Percentiles rank a stretch among this genome's conserved stretches.
These are phyloP conservation scores for Gerosis bhagava DNA, from an alignment of 2,888 invertebrate species.

Conservation along the genomic window DNA sequence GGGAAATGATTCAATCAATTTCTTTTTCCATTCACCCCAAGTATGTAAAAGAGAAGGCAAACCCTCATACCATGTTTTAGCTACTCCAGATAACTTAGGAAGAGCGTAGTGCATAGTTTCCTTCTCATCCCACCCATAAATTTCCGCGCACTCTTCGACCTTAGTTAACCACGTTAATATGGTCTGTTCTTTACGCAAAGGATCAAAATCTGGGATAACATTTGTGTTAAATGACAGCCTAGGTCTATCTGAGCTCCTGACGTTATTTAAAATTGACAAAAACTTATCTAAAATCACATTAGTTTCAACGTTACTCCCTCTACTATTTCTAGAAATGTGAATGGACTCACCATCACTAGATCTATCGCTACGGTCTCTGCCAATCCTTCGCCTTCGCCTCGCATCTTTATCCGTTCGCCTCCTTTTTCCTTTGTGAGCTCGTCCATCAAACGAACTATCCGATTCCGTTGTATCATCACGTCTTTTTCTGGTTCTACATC, in stretches of 20 bases:
- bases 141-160: too few relatives aligned
- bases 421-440: too few relatives aligned
- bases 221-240: background rate
- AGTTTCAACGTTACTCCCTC: background rate
- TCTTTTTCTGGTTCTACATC: background rate
- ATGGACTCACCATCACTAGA: background rate
- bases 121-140: too few relatives aligned
- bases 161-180: too few relatives aligned
- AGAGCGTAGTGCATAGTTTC: too few relatives aligned
- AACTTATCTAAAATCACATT: conserved; percentile 1
- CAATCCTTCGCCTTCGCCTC: background rate
- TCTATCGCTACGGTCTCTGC: background rate
- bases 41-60: too few relatives aligned
- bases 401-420: background rate
- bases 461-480: background rate
- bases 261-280: conserved; percentile 7
- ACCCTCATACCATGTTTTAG: too few relatives aligned
- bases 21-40: too few relatives aligned
- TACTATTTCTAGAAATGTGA: background rate
- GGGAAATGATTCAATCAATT: too few relatives aligned
- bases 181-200: conserved; percentile 12
- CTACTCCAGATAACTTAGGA: too few relatives aligned
- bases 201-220: conserved; percentile 20
- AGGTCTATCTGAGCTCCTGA: conserved; percentile 3
- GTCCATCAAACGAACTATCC: background rate